Base-by-base conservation (phyloP, 2,888 invertebrate genomes). In the Drosophila testacea region DNA sequence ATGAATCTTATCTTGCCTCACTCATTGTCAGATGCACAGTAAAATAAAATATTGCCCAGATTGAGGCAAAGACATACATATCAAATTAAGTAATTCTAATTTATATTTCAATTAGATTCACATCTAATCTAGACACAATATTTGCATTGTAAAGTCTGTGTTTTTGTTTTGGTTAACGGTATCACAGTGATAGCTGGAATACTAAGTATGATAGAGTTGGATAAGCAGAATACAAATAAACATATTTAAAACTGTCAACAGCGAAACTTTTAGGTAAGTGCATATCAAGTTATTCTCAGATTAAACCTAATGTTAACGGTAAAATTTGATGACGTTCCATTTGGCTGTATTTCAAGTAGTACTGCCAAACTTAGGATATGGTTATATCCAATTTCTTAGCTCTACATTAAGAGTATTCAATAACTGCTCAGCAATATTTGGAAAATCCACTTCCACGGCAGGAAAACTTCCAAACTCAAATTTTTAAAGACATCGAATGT, bases 51-150 rank as follows among this genome's bases (percentile, higher is more conserved):
- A 6, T 11, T 32, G 0, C 16, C 9, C 10, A 13, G 32, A 6
- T 48, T 9, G 32, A 34, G 34, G 32, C 47, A 13, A 47, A 36
- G 48, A 10, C 4, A 6, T 44, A 44, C 4, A 42, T 36, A 4
- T 7, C 34, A 9, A 36, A 34, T 50, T 34, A 16, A 50, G 36
- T 11, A 50, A 50, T 36, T 50, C n/a, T 36, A 50, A 36, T 36
- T 36, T 34, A 9, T 44, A 28, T 27, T 44, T 6, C 44, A 27
- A 6, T 50, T 50, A 4, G n/a, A 9, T 13, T 50, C 50, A 4
- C 34, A 34, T 11, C 11, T 50, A 16, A 50, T 50, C 50, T 50
- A 7, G 34, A 11, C 50, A 50, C 10, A 22, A 50, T 36, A 50
- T 50, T 50, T 50, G 22, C 22, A 11, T 50, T 50, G 11, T 50